Evolutionary conservation across 2,888 invertebrate species (phyloP).

Genomic region (Philopedon plagiatum): DNA sequence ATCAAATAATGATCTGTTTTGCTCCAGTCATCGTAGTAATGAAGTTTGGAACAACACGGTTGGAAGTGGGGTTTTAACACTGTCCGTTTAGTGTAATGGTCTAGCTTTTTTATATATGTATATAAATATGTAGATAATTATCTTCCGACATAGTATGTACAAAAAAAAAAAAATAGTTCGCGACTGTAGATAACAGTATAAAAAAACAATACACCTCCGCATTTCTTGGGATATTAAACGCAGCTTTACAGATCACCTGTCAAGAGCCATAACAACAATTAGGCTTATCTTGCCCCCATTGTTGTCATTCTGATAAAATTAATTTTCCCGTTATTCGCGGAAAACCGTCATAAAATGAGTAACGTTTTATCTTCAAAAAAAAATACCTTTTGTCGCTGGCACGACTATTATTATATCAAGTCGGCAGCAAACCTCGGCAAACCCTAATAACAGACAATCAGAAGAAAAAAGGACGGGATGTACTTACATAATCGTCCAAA

Average conservation of each 20-base stretch:
- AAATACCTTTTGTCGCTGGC: not conserved
- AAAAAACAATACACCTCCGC: not conserved
- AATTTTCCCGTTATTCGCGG: not conserved
- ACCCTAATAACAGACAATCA: not conserved
- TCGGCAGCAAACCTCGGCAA: no score
- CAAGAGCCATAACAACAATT: not conserved
- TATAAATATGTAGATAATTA: no score
- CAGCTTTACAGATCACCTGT: not conserved
- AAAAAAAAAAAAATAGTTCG: not conserved
- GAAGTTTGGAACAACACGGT: no score
- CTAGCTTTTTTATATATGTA: no score
- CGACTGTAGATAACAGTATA: not conserved
- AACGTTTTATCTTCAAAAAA: not conserved
- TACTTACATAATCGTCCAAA: constrained; percentile 95
- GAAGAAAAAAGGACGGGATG: not conserved
- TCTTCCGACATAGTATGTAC: not conserved
- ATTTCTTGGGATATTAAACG: not conserved
- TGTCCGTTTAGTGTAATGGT: no score
- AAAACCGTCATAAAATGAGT: not conserved
- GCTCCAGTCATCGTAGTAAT: no score
- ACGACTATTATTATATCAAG: not conserved
- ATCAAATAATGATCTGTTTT: no score
- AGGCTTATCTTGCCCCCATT: constrained; percentile 11
- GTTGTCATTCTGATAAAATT: constrained; percentile 16
- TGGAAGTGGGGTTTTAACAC: no score